Conservation (phyloP, 2,113 vertebrate genomes). For the Oryctolagus cuniculus region mOryCun1.1 NC_091434.1:127974501-127975000, state of each 20-base stretch:
- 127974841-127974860: conserved; percentile 19
- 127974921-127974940: neutral
- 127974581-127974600: conserved; percentile 3
- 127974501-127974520: conserved; percentile 4
- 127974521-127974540: neutral
- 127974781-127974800: accelerated
- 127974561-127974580: neutral
- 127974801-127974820: neutral
- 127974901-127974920: conserved; percentile 9
- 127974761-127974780: neutral
- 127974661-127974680: conserved; percentile 12
- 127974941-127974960: conserved; percentile 50
- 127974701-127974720: accelerated
- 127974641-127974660: neutral
- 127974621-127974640: conserved; percentile 3
- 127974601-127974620: conserved; percentile 46
- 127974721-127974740: neutral
- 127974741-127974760: neutral
- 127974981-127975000: conserved; percentile 4
- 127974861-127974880: neutral
- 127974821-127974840: neutral
- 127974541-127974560: neutral
- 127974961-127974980: conserved; percentile 50
- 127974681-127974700: neutral
- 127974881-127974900: neutral